Base-by-base conservation (phyloP, 2,797 vertebrate genomes). In the Pelochelys cantorii region DNA sequence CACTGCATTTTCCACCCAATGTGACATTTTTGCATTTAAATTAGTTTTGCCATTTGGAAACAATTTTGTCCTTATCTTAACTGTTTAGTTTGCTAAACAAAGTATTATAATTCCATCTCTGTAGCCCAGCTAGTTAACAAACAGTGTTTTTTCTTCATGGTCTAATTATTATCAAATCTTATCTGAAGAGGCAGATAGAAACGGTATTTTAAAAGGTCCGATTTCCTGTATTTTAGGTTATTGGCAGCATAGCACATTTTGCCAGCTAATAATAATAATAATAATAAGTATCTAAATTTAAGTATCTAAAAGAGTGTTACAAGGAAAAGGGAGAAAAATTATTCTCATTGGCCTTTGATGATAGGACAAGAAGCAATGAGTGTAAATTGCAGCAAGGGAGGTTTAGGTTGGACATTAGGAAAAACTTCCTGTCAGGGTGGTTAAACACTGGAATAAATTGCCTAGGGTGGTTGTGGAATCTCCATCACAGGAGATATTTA, bases 31-130 rank as follows among this genome's bases (percentile, higher is more conserved):
- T 94, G 29, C 10, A 65, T 59, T 87, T 93, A 90, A 90, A 87
- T 96, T 91, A 80, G 55, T 87, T 96, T 91, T 18, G 34, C 81
- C 62, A 34, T 80, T 90, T 86, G 48, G 71, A 92, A 84, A 55
- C 79, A 88, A 71, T 55, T 20, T 23, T 94, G 74, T 93, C 83
- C 29, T 95, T 88, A 80, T 95, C 79, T 86, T 83, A 79, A 13
- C 22, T 74, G 3, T 94, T 96, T 94, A 87, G 91, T 87, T 94
- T 93, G 55, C 48, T 96, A 85, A 96, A 90, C 81, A 71, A 81
- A 86, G 83, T 62, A 37, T 74, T 87, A 57, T 77, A 95, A 91
- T 96, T 96, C 80, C 42, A 86, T 92, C 93, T 93, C 83, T 27
- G 0, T 77, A 83, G 89, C 54, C 82, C 14, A 83, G 34, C 20